Evolutionary conservation across 1,140 invertebrate genomes (phyloP).

Genomic region (Doryteuthis pealeii): DNA sequence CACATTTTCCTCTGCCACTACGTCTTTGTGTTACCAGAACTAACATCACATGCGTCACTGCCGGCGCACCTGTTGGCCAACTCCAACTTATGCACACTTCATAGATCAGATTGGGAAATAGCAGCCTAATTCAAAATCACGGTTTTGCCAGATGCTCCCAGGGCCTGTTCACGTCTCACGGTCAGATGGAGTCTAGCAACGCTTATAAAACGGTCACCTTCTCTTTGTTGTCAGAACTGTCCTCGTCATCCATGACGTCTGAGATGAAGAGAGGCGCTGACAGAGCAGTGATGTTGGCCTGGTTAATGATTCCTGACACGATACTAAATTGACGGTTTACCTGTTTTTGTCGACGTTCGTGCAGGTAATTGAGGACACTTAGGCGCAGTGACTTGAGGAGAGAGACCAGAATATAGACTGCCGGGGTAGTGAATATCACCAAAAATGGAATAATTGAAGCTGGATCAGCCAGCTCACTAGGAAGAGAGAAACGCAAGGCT

Average conservation of each 20-base stretch:
- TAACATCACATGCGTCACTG: too few relatives aligned
- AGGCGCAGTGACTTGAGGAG: slow-evolving; percentile 38
- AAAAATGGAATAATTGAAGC: slow-evolving; percentile 51
- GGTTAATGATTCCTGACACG: slow-evolving; percentile 49
- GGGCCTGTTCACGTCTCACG: too few relatives aligned
- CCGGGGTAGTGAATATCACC: slow-evolving; percentile 54
- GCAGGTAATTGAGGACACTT: slow-evolving; percentile 34
- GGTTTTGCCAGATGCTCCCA: too few relatives aligned
- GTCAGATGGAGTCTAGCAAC: too few relatives aligned
- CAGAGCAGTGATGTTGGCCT: slow-evolving; percentile 50
- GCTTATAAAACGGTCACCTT: slow-evolving; percentile 33
- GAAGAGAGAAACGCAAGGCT: slow-evolving; percentile 49
- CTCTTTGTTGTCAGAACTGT: slow-evolving; percentile 29
- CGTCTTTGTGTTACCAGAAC: too few relatives aligned
- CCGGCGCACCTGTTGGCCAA: too few relatives aligned
- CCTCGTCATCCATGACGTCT: slow-evolving; percentile 45
- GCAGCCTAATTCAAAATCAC: too few relatives aligned
- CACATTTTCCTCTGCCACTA: too few relatives aligned
- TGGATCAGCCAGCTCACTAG: slow-evolving; percentile 45
- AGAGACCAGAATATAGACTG: slow-evolving; percentile 46
- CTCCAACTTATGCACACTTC: too few relatives aligned
- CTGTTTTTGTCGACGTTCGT: slow-evolving; percentile 42
- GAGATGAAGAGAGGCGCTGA: slow-evolving; percentile 52
- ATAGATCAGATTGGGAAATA: too few relatives aligned
- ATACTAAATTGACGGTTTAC: slow-evolving; percentile 44